phyloP scores from a whole-genome alignment of 1,140 invertebrate genomes.

The Drosophila sturtevanti region DNA sequence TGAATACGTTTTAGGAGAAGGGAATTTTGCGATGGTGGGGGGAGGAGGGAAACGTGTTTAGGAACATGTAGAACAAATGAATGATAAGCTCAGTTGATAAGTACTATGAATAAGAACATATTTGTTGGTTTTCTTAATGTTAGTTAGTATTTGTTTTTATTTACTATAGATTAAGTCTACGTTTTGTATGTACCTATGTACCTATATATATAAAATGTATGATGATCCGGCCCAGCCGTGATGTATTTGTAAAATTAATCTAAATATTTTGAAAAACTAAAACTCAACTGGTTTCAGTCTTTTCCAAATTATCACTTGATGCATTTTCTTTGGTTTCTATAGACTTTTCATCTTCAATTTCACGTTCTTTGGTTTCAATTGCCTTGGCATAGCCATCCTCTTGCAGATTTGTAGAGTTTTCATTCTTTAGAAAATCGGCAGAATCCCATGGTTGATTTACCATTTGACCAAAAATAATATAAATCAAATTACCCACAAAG shows the following conservation, averaged over 20 bases:
- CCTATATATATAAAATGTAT: not conserved
- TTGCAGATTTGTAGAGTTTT: not conserved
- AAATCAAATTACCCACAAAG: slow-evolving; percentile 87
- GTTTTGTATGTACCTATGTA: not conserved
- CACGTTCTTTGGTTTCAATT: slow-evolving; percentile 14
- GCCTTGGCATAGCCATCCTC: slow-evolving; percentile 47
- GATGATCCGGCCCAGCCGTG: not conserved
- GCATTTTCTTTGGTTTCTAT: slow-evolving; percentile 12
- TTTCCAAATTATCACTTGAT: not conserved
- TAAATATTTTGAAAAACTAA: not conserved
- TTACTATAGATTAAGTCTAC: not conserved
- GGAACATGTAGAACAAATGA: not conserved
- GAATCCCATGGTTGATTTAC: slow-evolving; percentile 87
- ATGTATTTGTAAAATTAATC: too few relatives aligned
- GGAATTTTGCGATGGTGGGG: not conserved
- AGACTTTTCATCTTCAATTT: not conserved
- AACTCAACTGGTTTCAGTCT: slow-evolving; percentile 4
- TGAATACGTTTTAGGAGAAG: not conserved
- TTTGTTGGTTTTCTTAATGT: not conserved
- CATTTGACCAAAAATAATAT: slow-evolving; percentile 87
- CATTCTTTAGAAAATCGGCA: slow-evolving; percentile 46
- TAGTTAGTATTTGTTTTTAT: not conserved
- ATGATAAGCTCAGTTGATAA: not conserved
- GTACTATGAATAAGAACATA: not conserved
- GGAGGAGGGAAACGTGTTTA: not conserved